A percentile compares a stretch with the other conserved stretches of the same genome.
Evolutionary conservation across 2,113 vertebrate species (phyloP).

Genomic region (Chloroceryle aenea): DNA sequence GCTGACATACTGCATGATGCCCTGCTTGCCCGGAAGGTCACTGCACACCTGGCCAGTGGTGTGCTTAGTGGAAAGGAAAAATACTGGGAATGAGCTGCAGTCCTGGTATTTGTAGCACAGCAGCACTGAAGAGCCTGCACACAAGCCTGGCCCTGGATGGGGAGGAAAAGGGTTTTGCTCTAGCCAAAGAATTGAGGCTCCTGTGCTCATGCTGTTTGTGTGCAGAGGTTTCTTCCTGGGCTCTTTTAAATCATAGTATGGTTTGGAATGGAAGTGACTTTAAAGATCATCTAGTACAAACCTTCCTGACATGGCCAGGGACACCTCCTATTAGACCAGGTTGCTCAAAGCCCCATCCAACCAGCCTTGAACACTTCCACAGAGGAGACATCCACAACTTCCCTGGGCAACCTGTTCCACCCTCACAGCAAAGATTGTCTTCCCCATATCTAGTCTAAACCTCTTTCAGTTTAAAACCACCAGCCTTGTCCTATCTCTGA

Average conservation of each 20-base stretch:
- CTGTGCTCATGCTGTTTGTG: background rate
- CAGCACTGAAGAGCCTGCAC: accelerated
- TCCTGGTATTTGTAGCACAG: background rate
- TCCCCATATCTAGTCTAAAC: background rate
- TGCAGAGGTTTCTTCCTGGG: background rate
- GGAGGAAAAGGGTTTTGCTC: background rate
- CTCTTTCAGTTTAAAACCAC: background rate
- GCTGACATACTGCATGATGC: background rate
- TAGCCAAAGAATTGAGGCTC: background rate
- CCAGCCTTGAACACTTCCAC: background rate
- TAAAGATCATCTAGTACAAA: too few species aligned
- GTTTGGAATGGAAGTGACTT: background rate
- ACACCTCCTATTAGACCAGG: background rate
- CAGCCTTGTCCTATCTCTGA: background rate
- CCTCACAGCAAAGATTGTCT: background rate
- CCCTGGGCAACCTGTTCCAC: background rate
- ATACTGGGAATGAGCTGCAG: background rate
- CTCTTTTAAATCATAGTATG: background rate
- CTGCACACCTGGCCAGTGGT: background rate
- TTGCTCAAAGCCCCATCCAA: background rate
- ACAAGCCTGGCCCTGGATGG: background rate
- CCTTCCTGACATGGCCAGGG: background rate
- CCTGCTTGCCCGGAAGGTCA: background rate
- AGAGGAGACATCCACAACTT: background rate
- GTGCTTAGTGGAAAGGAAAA: background rate